These are phyloP conservation scores for Acholoe squamosa DNA, from an alignment of 2,888 invertebrate genomes.

Conservation along the genomic window DNA sequence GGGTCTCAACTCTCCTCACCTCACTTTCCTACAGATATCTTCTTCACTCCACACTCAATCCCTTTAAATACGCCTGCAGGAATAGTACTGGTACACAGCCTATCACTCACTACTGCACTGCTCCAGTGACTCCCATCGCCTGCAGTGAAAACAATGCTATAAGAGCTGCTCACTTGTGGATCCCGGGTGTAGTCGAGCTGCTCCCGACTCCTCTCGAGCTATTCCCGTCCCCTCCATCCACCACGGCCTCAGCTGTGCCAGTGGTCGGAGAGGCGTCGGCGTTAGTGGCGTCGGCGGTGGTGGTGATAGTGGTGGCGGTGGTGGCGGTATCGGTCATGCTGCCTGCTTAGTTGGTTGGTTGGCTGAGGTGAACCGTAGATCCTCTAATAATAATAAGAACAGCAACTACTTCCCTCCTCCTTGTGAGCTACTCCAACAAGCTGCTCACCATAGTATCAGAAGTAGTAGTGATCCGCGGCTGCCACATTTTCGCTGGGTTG, in stretches of 20 bases:
- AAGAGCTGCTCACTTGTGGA: conserved; percentile 18
- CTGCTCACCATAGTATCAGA: too few species aligned
- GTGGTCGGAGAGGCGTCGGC: background rate
- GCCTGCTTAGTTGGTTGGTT: too few species aligned
- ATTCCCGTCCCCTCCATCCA: too few species aligned
- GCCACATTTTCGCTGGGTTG: too few species aligned
- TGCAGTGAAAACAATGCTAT: background rate
- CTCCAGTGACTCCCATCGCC: background rate
- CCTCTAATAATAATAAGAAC: too few species aligned
- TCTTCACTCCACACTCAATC: background rate
- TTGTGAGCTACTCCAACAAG: too few species aligned
- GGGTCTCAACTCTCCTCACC: background rate
- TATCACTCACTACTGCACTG: background rate
- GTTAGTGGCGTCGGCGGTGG: background rate
- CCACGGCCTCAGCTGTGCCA: background rate
- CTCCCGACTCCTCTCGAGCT: background rate
- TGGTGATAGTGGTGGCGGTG: background rate
- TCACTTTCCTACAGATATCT: background rate
- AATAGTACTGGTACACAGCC: background rate
- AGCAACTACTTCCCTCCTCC: too few species aligned
- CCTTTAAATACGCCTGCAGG: background rate
- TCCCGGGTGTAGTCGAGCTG: background rate
- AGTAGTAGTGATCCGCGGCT: too few species aligned
- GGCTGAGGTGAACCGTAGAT: too few species aligned
- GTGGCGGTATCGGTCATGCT: background rate